phyloP scores from a whole-genome alignment of 2,797 vertebrate genomes.

The Acipenser transmontanus region DNA sequence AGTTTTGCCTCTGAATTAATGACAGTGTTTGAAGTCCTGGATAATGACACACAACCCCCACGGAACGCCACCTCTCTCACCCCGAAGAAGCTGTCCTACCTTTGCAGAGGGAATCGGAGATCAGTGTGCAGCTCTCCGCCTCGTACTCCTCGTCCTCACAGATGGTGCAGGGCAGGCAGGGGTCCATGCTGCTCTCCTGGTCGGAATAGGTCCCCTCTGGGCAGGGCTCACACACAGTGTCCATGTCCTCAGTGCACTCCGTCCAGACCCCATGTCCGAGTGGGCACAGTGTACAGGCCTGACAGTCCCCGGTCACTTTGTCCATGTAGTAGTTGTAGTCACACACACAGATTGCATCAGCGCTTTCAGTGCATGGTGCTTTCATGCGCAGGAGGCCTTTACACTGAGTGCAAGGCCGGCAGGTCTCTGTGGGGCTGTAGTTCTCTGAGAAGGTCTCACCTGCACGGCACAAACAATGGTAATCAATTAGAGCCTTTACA shows the following conservation, averaged over 20 bases:
- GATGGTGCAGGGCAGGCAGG: conserved; percentile 88
- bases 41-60: too few relatives aligned
- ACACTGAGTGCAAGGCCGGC: conserved; percentile 76
- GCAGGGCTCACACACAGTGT: conserved; percentile 85
- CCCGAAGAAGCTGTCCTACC: conserved; percentile 48
- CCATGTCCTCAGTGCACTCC: conserved; percentile 65
- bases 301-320: conserved; percentile 40
- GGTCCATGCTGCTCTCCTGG: conserved; percentile 82
- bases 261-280: conserved; percentile 68
- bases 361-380: conserved; percentile 87
- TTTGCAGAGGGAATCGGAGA: conserved; percentile 68
- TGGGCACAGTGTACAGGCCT: conserved; percentile 70
- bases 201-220: conserved; percentile 78
- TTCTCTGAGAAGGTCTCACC: conserved; percentile 85
- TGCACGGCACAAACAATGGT: conserved; percentile 38
- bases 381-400: conserved; percentile 80
- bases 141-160: conserved; percentile 73
- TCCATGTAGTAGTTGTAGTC: conserved; percentile 75
- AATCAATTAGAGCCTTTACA: neutral
- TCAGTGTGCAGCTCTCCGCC: conserved; percentile 59
- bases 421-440: conserved; percentile 76
- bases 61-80: too few relatives aligned
- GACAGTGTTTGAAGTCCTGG: too few relatives aligned
- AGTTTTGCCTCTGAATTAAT: too few relatives aligned
- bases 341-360: conserved; percentile 79